Percentiles rank a stretch among this genome's conserved stretches.
These are phyloP conservation scores for Drosophila bunnanda DNA, from an alignment of 2,888 invertebrate genomes.

Conservation along the genomic window DNA sequence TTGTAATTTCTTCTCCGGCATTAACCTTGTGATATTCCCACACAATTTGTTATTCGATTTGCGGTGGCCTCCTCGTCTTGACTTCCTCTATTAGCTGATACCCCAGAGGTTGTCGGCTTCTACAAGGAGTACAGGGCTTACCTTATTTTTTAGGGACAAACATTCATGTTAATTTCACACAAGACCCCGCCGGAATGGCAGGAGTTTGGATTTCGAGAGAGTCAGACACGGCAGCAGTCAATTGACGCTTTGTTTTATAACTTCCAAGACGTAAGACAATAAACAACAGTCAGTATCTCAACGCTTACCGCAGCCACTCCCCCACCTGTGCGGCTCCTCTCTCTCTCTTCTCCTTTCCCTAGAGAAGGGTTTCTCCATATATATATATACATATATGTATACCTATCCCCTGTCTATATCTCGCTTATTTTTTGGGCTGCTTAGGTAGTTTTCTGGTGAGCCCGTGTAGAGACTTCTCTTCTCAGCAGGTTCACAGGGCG, in stretches of 20 bases:
- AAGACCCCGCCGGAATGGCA: conserved; percentile 2
- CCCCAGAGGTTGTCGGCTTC: conserved; percentile 27
- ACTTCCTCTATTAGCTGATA: conserved; percentile 37
- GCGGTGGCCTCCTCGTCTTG: conserved; percentile 6
- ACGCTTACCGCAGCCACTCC: conserved; percentile 36
- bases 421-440: conserved; percentile 62
- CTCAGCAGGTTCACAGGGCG: conserved; percentile 77
- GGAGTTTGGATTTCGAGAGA: conserved; percentile 53
- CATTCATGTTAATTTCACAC: conserved; percentile 45
- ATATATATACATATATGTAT: not conserved
- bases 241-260: conserved; percentile 80
- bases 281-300: conserved; percentile 59
- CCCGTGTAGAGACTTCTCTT: conserved; percentile 4
- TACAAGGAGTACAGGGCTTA: conserved; percentile 27
- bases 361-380: conserved; percentile 29
- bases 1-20: not conserved
- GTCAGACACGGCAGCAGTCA: conserved; percentile 66
- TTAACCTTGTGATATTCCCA: conserved; percentile 4
- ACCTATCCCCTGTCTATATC: conserved; percentile 1
- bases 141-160: conserved; percentile 31
- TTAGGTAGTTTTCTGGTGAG: conserved; percentile 68
- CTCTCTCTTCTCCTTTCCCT: not conserved
- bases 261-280: conserved; percentile 75
- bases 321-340: conserved; percentile 20
- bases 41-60: conserved; percentile 28